phyloP scores from a whole-genome alignment of 1,140 invertebrate species.

The Bicyclus anynana region DNA sequence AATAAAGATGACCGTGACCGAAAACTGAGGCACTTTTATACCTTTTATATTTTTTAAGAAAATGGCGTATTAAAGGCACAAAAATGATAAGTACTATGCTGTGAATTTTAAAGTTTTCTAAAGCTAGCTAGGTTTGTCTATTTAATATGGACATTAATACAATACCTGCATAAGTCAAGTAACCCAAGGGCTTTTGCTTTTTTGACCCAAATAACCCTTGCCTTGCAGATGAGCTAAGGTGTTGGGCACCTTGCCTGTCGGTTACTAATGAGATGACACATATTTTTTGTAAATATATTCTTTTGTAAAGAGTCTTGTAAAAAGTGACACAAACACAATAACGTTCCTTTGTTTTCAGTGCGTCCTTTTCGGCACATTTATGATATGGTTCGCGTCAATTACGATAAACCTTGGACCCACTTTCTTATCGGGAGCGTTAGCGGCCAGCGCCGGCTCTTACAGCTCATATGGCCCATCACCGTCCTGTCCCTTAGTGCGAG shows the following conservation, averaged over 20 bases:
- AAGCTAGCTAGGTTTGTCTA: too few species aligned
- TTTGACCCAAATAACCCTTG: too few species aligned
- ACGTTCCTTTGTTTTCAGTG: slow-evolving; percentile 79
- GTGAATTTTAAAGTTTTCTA: too few species aligned
- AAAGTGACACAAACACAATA: background rate
- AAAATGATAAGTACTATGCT: too few species aligned
- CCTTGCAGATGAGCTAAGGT: too few species aligned
- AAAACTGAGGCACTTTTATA: background rate
- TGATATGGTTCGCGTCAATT: slow-evolving; percentile 95
- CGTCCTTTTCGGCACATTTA: slow-evolving; percentile 93
- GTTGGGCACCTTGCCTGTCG: too few species aligned
- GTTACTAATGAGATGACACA: too few species aligned
- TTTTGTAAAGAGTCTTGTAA: background rate
- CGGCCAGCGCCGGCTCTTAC: slow-evolving; percentile 87
- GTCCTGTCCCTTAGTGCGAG: slow-evolving; percentile 88
- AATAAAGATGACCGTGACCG: slow-evolving; percentile 3
- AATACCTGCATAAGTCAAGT: too few species aligned
- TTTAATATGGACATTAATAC: too few species aligned
- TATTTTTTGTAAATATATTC: too few species aligned
- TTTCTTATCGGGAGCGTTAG: slow-evolving; percentile 90
- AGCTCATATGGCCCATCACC: slow-evolving; percentile 81
- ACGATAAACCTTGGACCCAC: slow-evolving; percentile 95
- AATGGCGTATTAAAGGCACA: background rate
- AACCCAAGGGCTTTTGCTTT: too few species aligned
- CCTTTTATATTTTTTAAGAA: background rate